These are phyloP conservation scores for Philaenus spumarius DNA, from an alignment of 1,140 invertebrate genomes.

Conservation along the genomic window DNA sequence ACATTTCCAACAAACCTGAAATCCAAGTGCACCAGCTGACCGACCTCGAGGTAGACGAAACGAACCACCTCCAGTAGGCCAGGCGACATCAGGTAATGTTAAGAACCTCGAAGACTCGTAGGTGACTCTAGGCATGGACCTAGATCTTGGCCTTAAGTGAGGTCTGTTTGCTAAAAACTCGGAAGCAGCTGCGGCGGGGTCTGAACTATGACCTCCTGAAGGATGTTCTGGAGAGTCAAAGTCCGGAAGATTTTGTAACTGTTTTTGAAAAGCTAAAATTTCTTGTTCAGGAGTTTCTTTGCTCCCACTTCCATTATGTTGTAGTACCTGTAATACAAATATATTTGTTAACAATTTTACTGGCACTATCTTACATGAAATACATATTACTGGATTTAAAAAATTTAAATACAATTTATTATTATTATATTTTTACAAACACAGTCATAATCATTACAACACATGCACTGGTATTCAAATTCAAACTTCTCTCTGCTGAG, in stretches of 20 bases:
- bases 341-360: no score
- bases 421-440: no score
- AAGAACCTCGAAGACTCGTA: slow-evolving; percentile 41
- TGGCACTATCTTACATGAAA: no score
- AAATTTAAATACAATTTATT: no score
- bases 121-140: slow-evolving; percentile 43
- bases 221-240: slow-evolving; percentile 38
- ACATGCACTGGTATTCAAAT: no score
- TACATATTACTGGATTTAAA: no score
- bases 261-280: slow-evolving; percentile 46
- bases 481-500: no score
- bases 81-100: slow-evolving; percentile 35
- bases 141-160: slow-evolving; percentile 40
- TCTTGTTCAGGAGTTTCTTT: slow-evolving; percentile 43
- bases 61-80: slow-evolving; percentile 26
- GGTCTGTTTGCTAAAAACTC: slow-evolving; percentile 34
- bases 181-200: slow-evolving; percentile 26
- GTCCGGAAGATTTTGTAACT: slow-evolving; percentile 47
- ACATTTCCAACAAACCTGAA: slow-evolving; percentile 19
- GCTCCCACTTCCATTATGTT: slow-evolving; percentile 1
- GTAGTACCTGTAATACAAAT: no score
- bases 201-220: slow-evolving; percentile 15
- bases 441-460: no score
- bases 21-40: slow-evolving; percentile 33
- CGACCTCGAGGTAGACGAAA: slow-evolving; percentile 32